Conservation (phyloP, 2,888 invertebrate species). For the Cotesia congregata region DNA sequence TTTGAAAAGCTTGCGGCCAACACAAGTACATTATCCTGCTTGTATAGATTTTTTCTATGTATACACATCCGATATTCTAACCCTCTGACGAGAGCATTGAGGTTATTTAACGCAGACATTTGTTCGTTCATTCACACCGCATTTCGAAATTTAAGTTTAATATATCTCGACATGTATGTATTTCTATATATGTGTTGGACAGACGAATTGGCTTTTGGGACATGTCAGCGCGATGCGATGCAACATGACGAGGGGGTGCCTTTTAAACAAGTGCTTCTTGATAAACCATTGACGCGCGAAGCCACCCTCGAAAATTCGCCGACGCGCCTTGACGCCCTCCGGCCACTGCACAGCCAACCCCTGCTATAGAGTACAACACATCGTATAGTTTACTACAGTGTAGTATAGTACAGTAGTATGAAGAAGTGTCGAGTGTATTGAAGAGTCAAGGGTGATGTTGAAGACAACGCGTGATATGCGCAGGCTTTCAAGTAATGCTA, state of each 20-base stretch:
- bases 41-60: conserved; percentile 19
- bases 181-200: neutral
- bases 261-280: conserved; percentile 70
- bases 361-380: neutral
- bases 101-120: neutral
- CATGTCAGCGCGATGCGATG: conserved; percentile 55
- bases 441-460: conserved; percentile 10
- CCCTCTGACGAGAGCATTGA: neutral
- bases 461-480: conserved; percentile 6
- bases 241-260: conserved; percentile 60
- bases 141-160: neutral
- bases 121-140: neutral
- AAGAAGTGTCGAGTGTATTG: neutral
- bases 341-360: conserved; percentile 28
- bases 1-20: conserved; percentile 43
- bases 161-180: conserved; percentile 17
- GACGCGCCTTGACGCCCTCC: conserved; percentile 48
- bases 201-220: conserved; percentile 60
- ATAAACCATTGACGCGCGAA: conserved; percentile 70
- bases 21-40: conserved; percentile 22
- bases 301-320: conserved; percentile 68
- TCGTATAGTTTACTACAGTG: neutral
- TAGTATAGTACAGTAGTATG: conserved; percentile 1
- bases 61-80: neutral
- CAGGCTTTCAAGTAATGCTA: neutral